Base-by-base conservation (phyloP, 2,888 invertebrate genomes). In the Azorinus chamasolen region DNA sequence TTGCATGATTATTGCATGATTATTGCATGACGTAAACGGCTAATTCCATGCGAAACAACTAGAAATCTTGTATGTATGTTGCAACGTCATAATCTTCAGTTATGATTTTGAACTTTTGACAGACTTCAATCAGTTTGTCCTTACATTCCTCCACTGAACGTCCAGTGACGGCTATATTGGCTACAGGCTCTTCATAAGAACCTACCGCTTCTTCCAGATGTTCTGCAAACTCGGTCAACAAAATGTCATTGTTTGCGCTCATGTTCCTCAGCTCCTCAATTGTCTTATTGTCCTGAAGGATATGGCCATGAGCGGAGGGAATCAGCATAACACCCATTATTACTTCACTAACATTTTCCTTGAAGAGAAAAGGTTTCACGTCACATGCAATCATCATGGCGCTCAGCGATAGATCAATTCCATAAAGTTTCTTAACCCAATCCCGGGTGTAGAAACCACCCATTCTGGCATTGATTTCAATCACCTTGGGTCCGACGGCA, bases 381-480 rank as follows among this genome's bases (percentile, higher is more conserved):
- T 80, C 80, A 41, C 72, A 50, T 0, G 79, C 51, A 14, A 79
- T 62, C 69, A 78, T 59, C 0, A 72, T n/a, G 12, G 54, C 45
- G 50, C 41, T 59, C 27, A 75, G 41, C 55, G 78, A 45, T 16
- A 85, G 37, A 46, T 85, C 83, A 2, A 83, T 72, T 14, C 65
- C 69, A 53, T 84, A 85, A 8, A 83, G 75, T 1, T 22, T n/a
- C 18, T 69, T 66, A 20, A 88, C 80, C 86, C 85, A 88, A 41
- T 87, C 83, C 14, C 84, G 64, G 2, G 82, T 63, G 63, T 85
- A 83, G 54, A 83, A 84, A 0, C 87, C 87, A 0, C 85, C 86
- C 85, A 86, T 86, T 50, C 87, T 63, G 1, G 84, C 83, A 46
- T 87, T 87, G 24, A 87, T 86, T 62, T 87, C 86, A 8, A 86